These are phyloP conservation scores for Listrodromus nycthemerus DNA, from an alignment of 2,888 invertebrate species.

Conservation along the genomic window DNA sequence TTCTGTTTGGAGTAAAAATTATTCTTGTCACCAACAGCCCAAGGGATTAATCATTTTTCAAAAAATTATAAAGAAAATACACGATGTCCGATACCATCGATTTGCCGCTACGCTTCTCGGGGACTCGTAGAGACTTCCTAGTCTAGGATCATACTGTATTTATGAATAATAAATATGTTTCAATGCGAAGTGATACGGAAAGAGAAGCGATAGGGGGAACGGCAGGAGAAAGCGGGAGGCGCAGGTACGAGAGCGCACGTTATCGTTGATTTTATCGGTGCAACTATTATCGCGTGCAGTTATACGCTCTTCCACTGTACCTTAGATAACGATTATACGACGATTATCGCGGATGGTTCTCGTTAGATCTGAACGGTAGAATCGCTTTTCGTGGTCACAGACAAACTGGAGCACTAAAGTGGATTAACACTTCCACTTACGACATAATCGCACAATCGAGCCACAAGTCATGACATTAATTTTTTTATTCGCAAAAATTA, in stretches of 20 bases:
- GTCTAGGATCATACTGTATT: conserved; percentile 12
- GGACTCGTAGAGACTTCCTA: conserved; percentile 31
- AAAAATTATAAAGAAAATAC: not conserved
- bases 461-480: not conserved
- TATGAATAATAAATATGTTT: conserved; percentile 42
- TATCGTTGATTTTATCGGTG: conserved; percentile 59
- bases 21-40: not conserved
- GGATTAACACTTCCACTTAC: not conserved
- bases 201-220: conserved; percentile 1
- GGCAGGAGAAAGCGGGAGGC: not conserved
- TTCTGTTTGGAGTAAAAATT: conserved; percentile 1
- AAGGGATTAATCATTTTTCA: conserved; percentile 7
- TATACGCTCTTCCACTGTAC: conserved; percentile 36
- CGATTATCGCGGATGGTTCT: conserved; percentile 46
- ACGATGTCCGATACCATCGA: not conserved
- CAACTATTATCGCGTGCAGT: conserved; percentile 44
- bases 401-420: not conserved
- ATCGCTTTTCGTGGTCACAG: conserved; percentile 18
- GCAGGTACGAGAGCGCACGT: conserved; percentile 34
- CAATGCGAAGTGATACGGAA: conserved; percentile 5
- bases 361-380: conserved; percentile 32
- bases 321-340: conserved; percentile 57
- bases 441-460: not conserved
- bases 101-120: not conserved
- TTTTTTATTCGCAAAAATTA: too few relatives aligned